phyloP scores from a whole-genome alignment of 1,140 invertebrate genomes.

The Bombus haemorrhoidalis region DNA sequence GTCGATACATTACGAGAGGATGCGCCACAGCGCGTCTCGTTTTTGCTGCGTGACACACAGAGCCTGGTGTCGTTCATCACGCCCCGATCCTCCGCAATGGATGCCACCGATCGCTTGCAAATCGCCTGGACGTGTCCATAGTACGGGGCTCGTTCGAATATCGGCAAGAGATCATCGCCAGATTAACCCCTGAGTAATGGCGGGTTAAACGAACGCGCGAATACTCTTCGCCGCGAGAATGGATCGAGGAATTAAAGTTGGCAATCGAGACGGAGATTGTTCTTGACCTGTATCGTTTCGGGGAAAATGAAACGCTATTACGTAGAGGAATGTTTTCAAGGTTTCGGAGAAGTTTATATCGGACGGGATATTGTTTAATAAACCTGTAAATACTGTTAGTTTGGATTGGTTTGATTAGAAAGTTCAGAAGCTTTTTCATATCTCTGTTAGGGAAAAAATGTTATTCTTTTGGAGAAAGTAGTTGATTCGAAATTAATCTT shows the following conservation, averaged over 20 bases:
- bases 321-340: background rate
- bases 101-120: constrained; percentile 31
- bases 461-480: no score
- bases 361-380: no score
- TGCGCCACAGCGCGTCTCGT: constrained; percentile 55
- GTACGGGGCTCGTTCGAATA: background rate
- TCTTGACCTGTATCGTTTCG: background rate
- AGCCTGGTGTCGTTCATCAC: constrained; percentile 60
- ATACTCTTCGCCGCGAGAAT: background rate
- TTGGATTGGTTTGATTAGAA: no score
- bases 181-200: constrained; percentile 25
- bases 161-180: constrained; percentile 39
- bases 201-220: background rate
- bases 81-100: constrained; percentile 7
- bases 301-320: background rate
- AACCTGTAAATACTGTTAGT: no score
- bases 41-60: constrained; percentile 61
- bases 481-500: no score
- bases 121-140: constrained; percentile 32
- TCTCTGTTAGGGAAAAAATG: no score
- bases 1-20: constrained; percentile 47
- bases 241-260: background rate
- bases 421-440: no score
- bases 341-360: no score
- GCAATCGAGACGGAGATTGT: background rate